Evolutionary conservation across 2,797 vertebrate species (phyloP).

Genomic region (Sphenopsis melanotis): DNA sequence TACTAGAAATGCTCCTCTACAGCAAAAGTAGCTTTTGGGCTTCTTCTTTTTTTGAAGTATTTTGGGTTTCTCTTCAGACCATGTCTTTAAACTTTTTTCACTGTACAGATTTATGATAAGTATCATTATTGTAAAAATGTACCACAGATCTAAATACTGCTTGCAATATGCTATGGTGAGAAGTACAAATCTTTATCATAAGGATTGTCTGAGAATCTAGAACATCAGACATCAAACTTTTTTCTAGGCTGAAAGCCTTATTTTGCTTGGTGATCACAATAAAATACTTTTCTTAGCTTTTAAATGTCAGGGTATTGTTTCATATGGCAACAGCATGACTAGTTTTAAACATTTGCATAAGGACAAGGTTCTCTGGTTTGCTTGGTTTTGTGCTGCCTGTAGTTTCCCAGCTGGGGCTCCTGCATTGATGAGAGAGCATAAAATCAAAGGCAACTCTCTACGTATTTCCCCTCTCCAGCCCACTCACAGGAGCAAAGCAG

Average conservation of each 20-base stretch:
- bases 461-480: not conserved
- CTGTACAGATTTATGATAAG: not conserved
- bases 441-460: not conserved
- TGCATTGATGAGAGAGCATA: not conserved
- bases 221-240: not conserved
- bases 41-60: not conserved
- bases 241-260: not conserved
- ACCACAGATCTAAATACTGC: not conserved
- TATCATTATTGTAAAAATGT: not conserved
- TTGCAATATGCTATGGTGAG: not conserved
- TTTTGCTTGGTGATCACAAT: not conserved
- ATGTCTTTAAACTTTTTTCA: not conserved
- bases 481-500: not conserved
- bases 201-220: not conserved
- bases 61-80: not conserved
- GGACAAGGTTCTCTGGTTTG: not conserved
- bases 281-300: not conserved
- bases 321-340: not conserved
- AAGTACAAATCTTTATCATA: not conserved
- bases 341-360: conserved; percentile 6
- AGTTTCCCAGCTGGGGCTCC: not conserved
- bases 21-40: not conserved
- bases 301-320: not conserved
- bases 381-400: not conserved
- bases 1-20: conserved; percentile 7